Percentiles rank a stretch among this genome's conserved stretches.
Conservation (phyloP, 2,113 vertebrate species). For the Grantiella picta region DNA sequence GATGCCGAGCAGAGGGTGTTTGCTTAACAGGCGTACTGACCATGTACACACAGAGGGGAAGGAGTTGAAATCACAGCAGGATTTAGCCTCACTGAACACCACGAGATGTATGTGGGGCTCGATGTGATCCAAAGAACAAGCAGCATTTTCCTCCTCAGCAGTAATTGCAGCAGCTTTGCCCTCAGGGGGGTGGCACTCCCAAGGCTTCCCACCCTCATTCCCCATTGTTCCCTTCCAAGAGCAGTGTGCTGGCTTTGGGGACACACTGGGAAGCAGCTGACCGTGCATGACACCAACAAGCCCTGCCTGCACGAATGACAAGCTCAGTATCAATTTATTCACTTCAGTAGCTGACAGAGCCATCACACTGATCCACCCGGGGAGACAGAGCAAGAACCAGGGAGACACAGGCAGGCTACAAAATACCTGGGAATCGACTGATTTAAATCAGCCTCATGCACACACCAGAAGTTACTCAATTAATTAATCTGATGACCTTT, state of each 20-base stretch:
- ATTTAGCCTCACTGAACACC: background rate
- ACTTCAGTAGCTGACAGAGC: background rate
- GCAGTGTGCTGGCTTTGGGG: accelerated
- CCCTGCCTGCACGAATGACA: background rate
- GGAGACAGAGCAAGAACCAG: background rate
- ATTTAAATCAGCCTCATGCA: background rate
- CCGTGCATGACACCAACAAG: background rate
- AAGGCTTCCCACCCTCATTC: background rate
- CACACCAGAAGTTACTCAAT: background rate
- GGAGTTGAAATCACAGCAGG: slow-evolving; percentile 41
- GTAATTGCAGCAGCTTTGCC: background rate
- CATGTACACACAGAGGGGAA: background rate
- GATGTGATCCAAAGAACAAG: background rate
- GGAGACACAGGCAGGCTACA: background rate
- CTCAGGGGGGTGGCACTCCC: background rate
- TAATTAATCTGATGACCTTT: background rate
- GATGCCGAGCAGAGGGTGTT: background rate
- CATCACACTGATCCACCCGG: background rate
- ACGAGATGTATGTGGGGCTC: accelerated
- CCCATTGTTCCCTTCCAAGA: background rate
- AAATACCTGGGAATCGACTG: background rate
- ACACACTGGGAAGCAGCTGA: background rate
- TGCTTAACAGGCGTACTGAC: background rate
- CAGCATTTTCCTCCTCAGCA: background rate
- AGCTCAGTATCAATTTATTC: background rate